A percentile compares a stretch with the other conserved stretches of the same genome.
phyloP scores from a whole-genome alignment of 2,888 invertebrate genomes.

The Mellilla xanthometata region DNA sequence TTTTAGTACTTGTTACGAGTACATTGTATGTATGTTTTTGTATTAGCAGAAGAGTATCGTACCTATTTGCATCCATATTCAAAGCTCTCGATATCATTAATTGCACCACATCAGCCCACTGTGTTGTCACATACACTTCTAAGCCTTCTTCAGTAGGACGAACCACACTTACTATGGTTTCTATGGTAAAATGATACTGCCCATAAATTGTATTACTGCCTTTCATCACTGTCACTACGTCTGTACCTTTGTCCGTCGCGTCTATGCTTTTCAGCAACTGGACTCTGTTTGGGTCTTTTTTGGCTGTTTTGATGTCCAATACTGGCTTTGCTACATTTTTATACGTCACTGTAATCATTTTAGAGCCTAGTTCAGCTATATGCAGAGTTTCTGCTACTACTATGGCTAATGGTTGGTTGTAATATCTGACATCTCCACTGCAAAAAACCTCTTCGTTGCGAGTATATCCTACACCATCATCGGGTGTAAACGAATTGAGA shows the following conservation, averaged over 20 bases:
- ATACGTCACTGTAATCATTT: constrained; percentile 79
- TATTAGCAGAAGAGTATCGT: background rate
- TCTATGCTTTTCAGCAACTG: background rate
- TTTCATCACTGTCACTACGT: constrained; percentile 13
- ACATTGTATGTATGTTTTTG: too few species aligned
- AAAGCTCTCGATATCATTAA: constrained; percentile 71
- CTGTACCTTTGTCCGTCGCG: constrained; percentile 22
- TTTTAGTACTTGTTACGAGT: too few species aligned
- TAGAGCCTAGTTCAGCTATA: constrained; percentile 79
- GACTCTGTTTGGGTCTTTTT: constrained; percentile 14
- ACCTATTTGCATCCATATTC: constrained; percentile 75
- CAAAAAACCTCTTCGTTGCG: constrained; percentile 71
- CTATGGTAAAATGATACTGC: constrained; percentile 87
- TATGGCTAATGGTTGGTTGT: constrained; percentile 86
- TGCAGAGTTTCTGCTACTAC: constrained; percentile 82
- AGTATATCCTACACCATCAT: constrained; percentile 25
- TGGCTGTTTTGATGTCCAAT: constrained; percentile 20
- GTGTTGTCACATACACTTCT: constrained; percentile 80
- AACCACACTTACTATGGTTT: constrained; percentile 82
- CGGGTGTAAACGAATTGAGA: constrained; percentile 74
- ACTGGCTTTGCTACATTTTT: constrained; percentile 49
- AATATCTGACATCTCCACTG: constrained; percentile 77
- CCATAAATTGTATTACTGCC: constrained; percentile 41
- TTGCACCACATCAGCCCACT: constrained; percentile 80
- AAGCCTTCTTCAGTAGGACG: constrained; percentile 85